Base-by-base conservation (phyloP, 2,113 vertebrate species). In the Suricata suricatta region DNA sequence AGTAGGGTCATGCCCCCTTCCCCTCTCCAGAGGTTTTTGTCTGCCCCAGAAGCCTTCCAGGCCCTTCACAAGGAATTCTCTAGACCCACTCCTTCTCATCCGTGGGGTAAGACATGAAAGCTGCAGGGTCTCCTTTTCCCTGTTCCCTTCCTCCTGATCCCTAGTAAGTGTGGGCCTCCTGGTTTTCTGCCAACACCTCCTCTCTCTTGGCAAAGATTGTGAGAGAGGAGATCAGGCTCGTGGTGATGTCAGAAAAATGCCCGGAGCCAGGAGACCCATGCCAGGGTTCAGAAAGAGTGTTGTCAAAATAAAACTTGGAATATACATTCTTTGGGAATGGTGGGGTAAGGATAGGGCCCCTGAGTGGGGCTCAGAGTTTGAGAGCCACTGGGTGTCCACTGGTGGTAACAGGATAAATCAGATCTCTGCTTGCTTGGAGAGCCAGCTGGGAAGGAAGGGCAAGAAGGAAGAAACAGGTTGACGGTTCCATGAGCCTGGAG, bases 291-390 rank as follows among this genome's bases (percentile, higher is more conserved):
- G 41, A 95, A 87, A 80, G 27, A 57, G 29, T 5, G 0, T 2
- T 77, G 50, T 81, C 54, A 88, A 91, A 92, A 93, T 76, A 91
- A 68, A 90, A 84, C 17, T n/a, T 85, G 54, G 23, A 79, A 44
- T 27, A 72, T 2, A 81, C 3, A 66, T 86, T 81, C 63, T 76
- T 74, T 31, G 80, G 47, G 69, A 68, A 77, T 33, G 13, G 16
- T 63, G 11, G 50, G 50, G 1, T 66, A 82, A 63, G 13, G 47
- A 66, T 7, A 50, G 57, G n/a, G 54, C 9, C 12, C 8, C 13
- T n/a, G n/a, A 33, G 52, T 35, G 31, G 66, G 54, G 23, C 19
- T 86, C 54, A 27, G 21, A 47, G 5, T 86, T 72, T 41, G 84
- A 71, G n/a, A 88, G 41, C 9, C 44, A 8, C 10, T 25, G 13